phyloP scores from a whole-genome alignment of 2,113 vertebrate species.

The Columba livia region DNA sequence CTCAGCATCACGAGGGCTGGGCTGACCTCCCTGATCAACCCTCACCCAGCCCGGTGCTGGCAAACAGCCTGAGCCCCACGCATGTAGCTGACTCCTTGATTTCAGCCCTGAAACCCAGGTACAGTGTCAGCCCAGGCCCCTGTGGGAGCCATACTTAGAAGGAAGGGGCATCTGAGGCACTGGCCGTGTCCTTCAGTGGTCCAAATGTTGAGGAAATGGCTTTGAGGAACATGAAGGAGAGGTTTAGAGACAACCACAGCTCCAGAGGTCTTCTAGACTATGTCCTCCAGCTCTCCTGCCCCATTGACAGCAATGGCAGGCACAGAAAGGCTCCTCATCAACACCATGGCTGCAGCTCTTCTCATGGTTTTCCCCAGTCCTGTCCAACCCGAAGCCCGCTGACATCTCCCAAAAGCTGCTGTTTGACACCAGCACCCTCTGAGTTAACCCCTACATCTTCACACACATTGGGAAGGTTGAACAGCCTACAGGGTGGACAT shows the following conservation, averaged over 20 bases:
- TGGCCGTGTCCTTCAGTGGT: accelerated
- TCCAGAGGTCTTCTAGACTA: background rate
- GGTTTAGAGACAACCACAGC: background rate
- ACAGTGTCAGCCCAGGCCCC: background rate
- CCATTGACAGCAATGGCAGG: accelerated
- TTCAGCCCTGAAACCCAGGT: background rate
- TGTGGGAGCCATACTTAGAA: accelerated
- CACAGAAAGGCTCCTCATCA: accelerated
- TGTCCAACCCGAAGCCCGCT: background rate
- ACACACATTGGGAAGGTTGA: background rate
- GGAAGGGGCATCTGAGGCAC: background rate
- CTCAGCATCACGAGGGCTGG: background rate
- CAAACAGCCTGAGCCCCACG: accelerated
- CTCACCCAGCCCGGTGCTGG: background rate
- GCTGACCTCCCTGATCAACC: background rate
- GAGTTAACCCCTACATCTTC: background rate
- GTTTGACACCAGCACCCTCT: background rate
- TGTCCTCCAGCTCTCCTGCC: background rate
- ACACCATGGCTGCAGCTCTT: background rate
- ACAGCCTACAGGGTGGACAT: background rate
- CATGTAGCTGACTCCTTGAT: accelerated
- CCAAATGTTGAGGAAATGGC: accelerated
- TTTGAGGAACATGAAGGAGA: background rate
- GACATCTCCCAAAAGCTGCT: background rate
- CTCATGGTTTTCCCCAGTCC: background rate